phyloP scores from a whole-genome alignment of 2,113 vertebrate species.

The Anseranas semipalmata region DNA sequence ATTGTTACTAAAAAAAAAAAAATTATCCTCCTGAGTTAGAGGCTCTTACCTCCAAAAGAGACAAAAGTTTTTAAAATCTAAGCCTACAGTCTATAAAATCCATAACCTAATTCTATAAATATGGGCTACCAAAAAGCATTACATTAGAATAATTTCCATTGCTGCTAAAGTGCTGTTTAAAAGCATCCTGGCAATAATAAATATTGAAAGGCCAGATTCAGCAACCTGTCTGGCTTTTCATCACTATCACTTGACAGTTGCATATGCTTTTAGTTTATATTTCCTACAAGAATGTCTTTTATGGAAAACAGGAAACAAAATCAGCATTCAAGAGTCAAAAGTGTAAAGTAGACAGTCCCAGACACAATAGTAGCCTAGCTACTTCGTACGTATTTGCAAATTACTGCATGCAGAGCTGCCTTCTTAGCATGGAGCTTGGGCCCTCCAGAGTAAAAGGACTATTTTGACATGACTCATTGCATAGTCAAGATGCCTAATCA shows the following conservation, averaged over 20 bases:
- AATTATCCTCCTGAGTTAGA: not conserved
- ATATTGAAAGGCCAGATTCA: constrained; percentile 23
- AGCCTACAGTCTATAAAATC: not conserved
- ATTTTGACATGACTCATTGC: not conserved
- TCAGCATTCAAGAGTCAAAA: not conserved
- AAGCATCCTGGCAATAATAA: constrained; percentile 13
- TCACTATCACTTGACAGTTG: not conserved
- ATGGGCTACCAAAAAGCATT: not conserved
- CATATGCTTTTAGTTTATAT: not conserved
- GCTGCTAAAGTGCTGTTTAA: constrained; percentile 41
- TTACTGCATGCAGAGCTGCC: not conserved
- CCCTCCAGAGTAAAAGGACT: not conserved
- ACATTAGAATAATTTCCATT: constrained; percentile 34
- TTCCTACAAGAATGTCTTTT: not conserved
- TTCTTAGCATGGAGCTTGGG: not conserved
- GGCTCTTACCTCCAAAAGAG: not conserved
- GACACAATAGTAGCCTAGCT: not conserved
- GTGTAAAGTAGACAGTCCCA: not conserved
- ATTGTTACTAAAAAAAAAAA: not conserved
- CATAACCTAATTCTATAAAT: constrained; percentile 23
- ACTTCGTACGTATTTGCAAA: not conserved
- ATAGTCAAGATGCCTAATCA: not conserved
- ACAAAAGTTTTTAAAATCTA: not conserved
- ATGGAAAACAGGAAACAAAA: not conserved
- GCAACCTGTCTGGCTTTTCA: constrained; percentile 10